Evolutionary conservation across 92 coral and sea anemone genomes (phyloP).

Genomic region (Epizoanthus illoricatus): DNA sequence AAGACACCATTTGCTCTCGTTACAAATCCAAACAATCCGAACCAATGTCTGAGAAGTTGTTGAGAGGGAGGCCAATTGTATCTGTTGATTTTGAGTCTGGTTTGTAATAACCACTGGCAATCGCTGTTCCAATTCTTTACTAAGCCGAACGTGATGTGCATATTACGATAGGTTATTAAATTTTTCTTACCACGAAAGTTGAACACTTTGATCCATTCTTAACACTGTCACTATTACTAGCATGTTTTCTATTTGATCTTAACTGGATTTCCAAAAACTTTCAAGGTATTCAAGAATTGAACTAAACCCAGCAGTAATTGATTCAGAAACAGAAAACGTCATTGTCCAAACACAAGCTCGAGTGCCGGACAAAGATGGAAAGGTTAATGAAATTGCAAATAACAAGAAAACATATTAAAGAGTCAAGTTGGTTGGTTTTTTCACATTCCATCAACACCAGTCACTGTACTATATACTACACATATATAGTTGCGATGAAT

Average conservation of each 20-base stretch:
- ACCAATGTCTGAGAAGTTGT: slow-evolving; percentile 11
- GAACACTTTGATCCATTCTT: not conserved
- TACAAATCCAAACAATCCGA: not conserved
- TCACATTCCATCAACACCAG: not conserved
- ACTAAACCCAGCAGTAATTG: not conserved
- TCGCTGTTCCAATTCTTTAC: not conserved
- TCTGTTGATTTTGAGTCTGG: slow-evolving; percentile 12
- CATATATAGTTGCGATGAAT: too few species aligned
- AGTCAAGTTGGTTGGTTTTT: not conserved
- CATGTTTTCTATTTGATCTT: not conserved
- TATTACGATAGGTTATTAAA: not conserved
- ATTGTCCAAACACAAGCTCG: not conserved
- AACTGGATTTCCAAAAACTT: not conserved
- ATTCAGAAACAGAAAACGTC: not conserved
- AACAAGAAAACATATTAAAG: not conserved
- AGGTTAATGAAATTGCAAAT: not conserved
- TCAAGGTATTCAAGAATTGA: not conserved
- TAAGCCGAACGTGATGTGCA: slow-evolving; percentile 16
- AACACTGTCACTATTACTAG: not conserved
- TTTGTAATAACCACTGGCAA: not conserved
- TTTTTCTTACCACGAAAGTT: not conserved
- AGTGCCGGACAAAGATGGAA: not conserved
- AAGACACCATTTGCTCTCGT: not conserved
- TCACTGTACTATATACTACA: too few species aligned
- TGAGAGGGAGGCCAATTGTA: not conserved